Evolutionary conservation across 2,797 vertebrate genomes (phyloP), one percentile per base, ranked within the genome.

Genomic region (Lagocephalus sceleratus): DNA sequence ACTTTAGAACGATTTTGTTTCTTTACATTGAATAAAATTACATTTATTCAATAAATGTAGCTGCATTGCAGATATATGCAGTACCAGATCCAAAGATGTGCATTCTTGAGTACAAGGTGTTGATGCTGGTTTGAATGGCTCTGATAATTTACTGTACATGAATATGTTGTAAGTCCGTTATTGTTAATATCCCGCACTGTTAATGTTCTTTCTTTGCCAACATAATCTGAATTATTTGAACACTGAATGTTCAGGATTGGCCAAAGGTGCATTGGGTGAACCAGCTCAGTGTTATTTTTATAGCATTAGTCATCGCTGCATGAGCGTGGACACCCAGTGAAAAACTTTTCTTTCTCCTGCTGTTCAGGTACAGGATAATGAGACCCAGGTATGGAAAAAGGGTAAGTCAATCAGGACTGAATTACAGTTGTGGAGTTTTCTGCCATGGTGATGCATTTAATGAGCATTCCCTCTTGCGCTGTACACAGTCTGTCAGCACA

Each of bases 401-500:
- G 40, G 52, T 52, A 71, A 66, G 62, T 57, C 75, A 82, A 83
- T 82, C 80, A 77, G 72, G 29, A 32, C 57, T 83, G 79, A 82
- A 77, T 74, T 75, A 68, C 55, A 75, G 76, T 84, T 76, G 58
- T 57, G 49, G 51, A 70, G 67, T 70, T 83, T 76, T 76, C 78
- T 47, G 57, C 71, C 77, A 78, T 74, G 78, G 71, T 48, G 26
- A 42, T 78, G 80, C 79, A 57, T 85, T 82, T 87, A 86, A 87
- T 87, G 86, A 87, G 78, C 68, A 77, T 80, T 78, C 67, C 71
- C 76, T 58, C 72, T 81, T 55, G 57, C 68, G 81, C 76, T 77
- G 76, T 79, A 82, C 66, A 79, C 73, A 80, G 78, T 69, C 81
- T 87, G 77, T 85, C 79, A 86, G 78, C 64, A 67, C 57, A 73